Percentiles rank a stretch among this genome's conserved stretches.
Evolutionary conservation across 2,797 vertebrate species (phyloP).

Genomic region (Ceryle rudis): DNA sequence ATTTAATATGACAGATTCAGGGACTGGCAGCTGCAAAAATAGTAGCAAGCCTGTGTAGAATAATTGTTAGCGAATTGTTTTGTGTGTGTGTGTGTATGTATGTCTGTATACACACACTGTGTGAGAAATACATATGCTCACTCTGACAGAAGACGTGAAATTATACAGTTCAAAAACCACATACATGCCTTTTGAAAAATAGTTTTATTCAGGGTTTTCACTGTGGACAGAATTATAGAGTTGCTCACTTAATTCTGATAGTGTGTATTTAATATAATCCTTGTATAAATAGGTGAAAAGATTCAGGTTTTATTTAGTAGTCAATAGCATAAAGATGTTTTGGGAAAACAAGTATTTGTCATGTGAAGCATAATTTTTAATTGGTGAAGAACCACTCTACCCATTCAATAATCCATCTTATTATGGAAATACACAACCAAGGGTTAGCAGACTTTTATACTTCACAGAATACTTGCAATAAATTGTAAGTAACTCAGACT

Average conservation of each 20-base stretch:
- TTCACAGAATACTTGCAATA: slow-evolving; percentile 77
- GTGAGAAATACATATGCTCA: slow-evolving; percentile 87
- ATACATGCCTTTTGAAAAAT: slow-evolving; percentile 95
- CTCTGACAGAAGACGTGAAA: slow-evolving; percentile 90
- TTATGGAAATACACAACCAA: slow-evolving; percentile 69
- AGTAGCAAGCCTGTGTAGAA: slow-evolving; percentile 90
- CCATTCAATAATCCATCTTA: slow-evolving; percentile 80
- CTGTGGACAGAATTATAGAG: slow-evolving; percentile 89
- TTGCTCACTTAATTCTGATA: slow-evolving; percentile 87
- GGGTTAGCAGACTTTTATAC: slow-evolving; percentile 71
- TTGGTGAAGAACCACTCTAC: slow-evolving; percentile 78
- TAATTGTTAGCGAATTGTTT: slow-evolving; percentile 74
- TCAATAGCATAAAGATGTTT: slow-evolving; percentile 84
- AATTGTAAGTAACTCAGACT: slow-evolving; percentile 72
- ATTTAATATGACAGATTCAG: slow-evolving; percentile 92
- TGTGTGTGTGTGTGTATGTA: slow-evolving; percentile 63
- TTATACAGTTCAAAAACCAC: slow-evolving; percentile 91
- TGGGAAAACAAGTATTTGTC: slow-evolving; percentile 88
- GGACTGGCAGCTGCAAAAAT: slow-evolving; percentile 90
- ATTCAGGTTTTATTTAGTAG: slow-evolving; percentile 96
- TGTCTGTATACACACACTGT: slow-evolving; percentile 72
- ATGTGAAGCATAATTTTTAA: slow-evolving; percentile 88
- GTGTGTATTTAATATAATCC: slow-evolving; percentile 85
- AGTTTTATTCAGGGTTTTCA: slow-evolving; percentile 99
- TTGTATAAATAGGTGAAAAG: slow-evolving; percentile 85